Percentiles rank a stretch among this genome's conserved stretches.
Conservation (phyloP, 2,888 invertebrate species). For the Drosophila subsilvestris region DNA sequence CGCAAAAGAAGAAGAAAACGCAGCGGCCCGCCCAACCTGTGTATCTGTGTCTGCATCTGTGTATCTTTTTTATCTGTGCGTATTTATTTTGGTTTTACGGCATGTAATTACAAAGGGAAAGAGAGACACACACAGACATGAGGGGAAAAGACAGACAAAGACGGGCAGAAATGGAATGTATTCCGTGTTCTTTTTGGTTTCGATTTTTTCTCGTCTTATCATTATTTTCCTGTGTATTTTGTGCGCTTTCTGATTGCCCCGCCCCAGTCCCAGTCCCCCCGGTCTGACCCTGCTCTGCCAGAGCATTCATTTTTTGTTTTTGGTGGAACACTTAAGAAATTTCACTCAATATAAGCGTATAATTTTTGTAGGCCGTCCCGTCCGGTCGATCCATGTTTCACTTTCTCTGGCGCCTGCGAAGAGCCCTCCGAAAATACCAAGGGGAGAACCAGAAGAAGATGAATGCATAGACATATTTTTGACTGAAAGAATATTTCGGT, state of each 20-base stretch:
- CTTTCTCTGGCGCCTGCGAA: constrained; percentile 73
- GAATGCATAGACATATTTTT: constrained; percentile 47
- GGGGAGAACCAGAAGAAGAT: constrained; percentile 32
- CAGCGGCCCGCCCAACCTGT: constrained; percentile 10
- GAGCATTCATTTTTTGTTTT: constrained; percentile 9
- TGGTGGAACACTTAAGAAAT: constrained; percentile 67
- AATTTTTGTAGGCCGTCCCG: constrained; percentile 73
- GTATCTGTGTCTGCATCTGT: constrained; percentile 35
- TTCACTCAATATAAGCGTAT: constrained; percentile 75
- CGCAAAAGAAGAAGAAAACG: constrained; percentile 7
- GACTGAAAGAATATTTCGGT: constrained; percentile 37
- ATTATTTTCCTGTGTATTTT: constrained; percentile 52
- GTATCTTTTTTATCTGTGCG: constrained; percentile 67
- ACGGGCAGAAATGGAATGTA: constrained; percentile 57
- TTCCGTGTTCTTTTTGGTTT: constrained; percentile 47
- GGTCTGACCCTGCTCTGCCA: neutral
- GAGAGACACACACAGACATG: constrained; percentile 16
- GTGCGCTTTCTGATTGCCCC: constrained; percentile 40
- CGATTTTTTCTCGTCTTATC: constrained; percentile 47
- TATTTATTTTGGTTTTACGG: constrained; percentile 70
- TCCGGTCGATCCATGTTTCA: constrained; percentile 61
- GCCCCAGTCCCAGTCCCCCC: constrained; percentile 38
- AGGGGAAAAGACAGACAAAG: constrained; percentile 1
- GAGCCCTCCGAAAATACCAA: constrained; percentile 25
- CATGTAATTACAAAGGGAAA: constrained; percentile 67